These are phyloP conservation scores for Osmerus eperlanus DNA, from an alignment of 2,113 vertebrate species.

Conservation along the genomic window DNA sequence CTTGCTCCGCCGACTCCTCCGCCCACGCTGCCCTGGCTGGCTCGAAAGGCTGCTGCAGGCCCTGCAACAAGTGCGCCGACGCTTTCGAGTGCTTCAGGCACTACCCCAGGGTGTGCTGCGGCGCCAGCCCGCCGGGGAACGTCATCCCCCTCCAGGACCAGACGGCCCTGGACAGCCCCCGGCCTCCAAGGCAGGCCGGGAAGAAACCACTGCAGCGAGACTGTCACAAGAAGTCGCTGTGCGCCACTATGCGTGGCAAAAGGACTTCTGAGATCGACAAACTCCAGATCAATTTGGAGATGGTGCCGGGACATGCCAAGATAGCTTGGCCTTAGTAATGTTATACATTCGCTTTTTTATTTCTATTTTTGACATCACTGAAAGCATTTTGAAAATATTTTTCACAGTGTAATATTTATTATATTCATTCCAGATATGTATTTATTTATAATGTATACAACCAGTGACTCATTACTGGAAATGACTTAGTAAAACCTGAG, in stretches of 20 bases:
- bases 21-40: conserved; percentile 19
- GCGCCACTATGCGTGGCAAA: conserved; percentile 40
- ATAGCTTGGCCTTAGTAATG: conserved; percentile 59
- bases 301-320: conserved; percentile 48
- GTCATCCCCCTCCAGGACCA: conserved; percentile 10
- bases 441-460: conserved; percentile 31
- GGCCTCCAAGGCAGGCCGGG: background rate
- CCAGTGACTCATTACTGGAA: background rate
- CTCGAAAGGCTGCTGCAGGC: conserved; percentile 4
- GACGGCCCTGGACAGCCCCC: background rate
- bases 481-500: conserved; percentile 11
- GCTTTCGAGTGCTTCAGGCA: conserved; percentile 47
- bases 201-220: background rate
- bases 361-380: conserved; percentile 23
- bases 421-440: background rate
- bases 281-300: conserved; percentile 63
- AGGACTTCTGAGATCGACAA: conserved; percentile 49
- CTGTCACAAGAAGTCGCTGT: conserved; percentile 43
- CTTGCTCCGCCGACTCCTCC: conserved; percentile 28
- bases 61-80: conserved; percentile 44
- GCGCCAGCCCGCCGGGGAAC: conserved; percentile 10
- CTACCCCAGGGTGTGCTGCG: conserved; percentile 40
- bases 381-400: conserved; percentile 14
- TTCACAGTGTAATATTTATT: conserved; percentile 8
- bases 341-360: background rate